Percentiles rank a stretch among this genome's conserved stretches.
Conservation (phyloP, 2,113 vertebrate genomes). For the Crotalus tigris region DNA sequence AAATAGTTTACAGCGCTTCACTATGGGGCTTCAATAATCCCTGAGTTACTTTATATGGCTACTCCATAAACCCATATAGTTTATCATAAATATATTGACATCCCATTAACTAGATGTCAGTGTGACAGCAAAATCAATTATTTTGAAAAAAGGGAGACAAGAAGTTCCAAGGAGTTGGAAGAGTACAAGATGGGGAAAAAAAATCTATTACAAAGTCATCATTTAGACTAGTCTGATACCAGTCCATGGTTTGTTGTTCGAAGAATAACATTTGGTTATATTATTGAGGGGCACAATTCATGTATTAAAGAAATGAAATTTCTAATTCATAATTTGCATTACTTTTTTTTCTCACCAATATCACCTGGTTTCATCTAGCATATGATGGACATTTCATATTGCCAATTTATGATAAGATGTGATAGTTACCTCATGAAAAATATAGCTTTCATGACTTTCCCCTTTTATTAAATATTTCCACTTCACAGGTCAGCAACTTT, state of each 20-base stretch:
- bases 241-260: background rate
- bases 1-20: conserved; percentile 40
- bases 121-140: conserved; percentile 36
- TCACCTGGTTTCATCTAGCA: background rate
- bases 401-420: background rate
- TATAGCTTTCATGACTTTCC: background rate
- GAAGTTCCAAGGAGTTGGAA: conserved; percentile 14
- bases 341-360: background rate
- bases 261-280: background rate
- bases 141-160: conserved; percentile 19
- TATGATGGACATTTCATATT: background rate
- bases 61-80: conserved; percentile 46
- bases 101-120: conserved; percentile 50
- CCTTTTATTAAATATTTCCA: background rate
- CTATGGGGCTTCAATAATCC: conserved; percentile 29
- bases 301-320: background rate
- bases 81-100: conserved; percentile 49
- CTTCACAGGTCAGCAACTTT: background rate
- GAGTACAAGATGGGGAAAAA: conserved; percentile 4
- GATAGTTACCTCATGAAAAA: background rate
- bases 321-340: background rate
- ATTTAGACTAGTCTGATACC: background rate
- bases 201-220: conserved; percentile 4
- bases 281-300: background rate
- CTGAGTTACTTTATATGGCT: conserved; percentile 52